phyloP scores from a whole-genome alignment of 2,113 vertebrate species.

The Silurus glanis region DNA sequence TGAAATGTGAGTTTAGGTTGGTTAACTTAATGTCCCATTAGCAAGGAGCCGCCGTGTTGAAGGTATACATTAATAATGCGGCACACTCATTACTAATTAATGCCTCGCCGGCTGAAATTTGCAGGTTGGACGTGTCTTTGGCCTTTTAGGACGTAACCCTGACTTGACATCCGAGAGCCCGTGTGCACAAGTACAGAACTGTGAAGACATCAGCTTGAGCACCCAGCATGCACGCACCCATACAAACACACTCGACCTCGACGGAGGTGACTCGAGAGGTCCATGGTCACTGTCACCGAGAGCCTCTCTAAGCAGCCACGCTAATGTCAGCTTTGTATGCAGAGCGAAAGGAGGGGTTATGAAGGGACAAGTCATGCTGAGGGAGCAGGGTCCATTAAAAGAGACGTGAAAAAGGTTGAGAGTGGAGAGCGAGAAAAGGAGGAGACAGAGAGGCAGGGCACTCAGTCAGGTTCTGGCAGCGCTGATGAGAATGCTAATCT shows the following conservation, averaged over 20 bases:
- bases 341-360: slow-evolving; percentile 43
- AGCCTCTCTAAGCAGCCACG: slow-evolving; percentile 46
- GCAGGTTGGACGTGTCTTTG: slow-evolving; percentile 53
- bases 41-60: slow-evolving; percentile 33
- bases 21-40: slow-evolving; percentile 56
- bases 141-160: slow-evolving; percentile 49
- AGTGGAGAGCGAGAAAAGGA: slow-evolving; percentile 50
- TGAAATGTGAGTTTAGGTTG: slow-evolving; percentile 45
- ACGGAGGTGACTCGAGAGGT: slow-evolving; percentile 29
- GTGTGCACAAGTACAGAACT: slow-evolving; percentile 34
- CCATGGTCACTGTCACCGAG: slow-evolving; percentile 28
- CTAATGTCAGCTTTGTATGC: slow-evolving; percentile 53
- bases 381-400: slow-evolving; percentile 60
- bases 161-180: slow-evolving; percentile 41
- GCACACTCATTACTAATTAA: slow-evolving; percentile 65
- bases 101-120: slow-evolving; percentile 55
- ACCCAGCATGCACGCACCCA: slow-evolving; percentile 27
- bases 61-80: slow-evolving; percentile 53
- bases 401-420: slow-evolving; percentile 29
- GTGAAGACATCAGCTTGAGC: slow-evolving; percentile 32
- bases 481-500: slow-evolving; percentile 76
- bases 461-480: slow-evolving; percentile 68
- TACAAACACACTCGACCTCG: slow-evolving; percentile 19
- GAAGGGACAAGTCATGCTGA: slow-evolving; percentile 55
- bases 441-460: slow-evolving; percentile 29